Evolutionary conservation across 2,888 invertebrate genomes (phyloP).

Genomic region (Orthonychiurus folsomi): DNA sequence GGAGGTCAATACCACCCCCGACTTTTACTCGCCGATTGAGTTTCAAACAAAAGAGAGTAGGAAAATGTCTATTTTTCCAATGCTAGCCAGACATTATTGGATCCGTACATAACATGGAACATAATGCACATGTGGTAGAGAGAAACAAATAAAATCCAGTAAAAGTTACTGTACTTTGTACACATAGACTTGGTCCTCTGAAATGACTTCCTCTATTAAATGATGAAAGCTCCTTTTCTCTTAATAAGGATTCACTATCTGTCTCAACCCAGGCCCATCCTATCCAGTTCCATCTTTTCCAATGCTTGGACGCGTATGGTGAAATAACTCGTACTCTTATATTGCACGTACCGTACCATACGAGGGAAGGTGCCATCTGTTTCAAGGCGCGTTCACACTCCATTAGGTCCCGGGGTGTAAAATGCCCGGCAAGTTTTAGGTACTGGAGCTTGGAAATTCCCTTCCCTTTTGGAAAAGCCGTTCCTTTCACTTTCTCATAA

Average conservation of each 20-base stretch:
- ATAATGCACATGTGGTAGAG: background rate
- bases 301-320: no score
- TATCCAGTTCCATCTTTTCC: background rate
- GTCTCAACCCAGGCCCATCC: background rate
- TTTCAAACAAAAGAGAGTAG: background rate
- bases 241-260: background rate
- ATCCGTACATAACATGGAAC: no score
- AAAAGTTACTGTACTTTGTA: no score
- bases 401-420: background rate
- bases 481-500: background rate
- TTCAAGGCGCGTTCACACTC: conserved; percentile 1
- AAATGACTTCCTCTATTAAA: conserved; percentile 1
- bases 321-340: no score
- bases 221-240: background rate
- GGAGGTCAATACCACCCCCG: conserved; percentile 20
- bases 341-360: no score
- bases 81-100: no score
- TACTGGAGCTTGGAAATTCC: no score
- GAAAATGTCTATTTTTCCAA: no score
- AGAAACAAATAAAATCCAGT: background rate
- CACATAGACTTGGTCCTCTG: no score
- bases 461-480: no score
- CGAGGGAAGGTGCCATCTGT: background rate
- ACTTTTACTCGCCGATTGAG: conserved; percentile 15
- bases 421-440: background rate